A percentile compares a stretch with the other conserved stretches of the same genome.
Conservation (phyloP, 2,113 vertebrate genomes). For the Ictalurus furcatus region DNA sequence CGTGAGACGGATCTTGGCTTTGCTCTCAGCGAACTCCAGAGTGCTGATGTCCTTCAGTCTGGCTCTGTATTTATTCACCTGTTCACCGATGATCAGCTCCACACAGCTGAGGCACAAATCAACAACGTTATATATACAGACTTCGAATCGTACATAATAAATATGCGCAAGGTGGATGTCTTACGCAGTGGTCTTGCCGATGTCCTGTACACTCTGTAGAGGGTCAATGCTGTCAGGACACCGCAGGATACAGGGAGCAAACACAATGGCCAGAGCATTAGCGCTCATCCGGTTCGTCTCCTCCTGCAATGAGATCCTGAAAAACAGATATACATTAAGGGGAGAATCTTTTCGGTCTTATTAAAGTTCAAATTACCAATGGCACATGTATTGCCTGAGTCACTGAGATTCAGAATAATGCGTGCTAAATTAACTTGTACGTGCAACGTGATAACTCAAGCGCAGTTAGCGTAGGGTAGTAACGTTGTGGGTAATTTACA, state of each 20-base stretch:
- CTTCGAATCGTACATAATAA: not conserved
- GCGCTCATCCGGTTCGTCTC: conserved; percentile 98
- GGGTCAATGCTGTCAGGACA: conserved; percentile 93
- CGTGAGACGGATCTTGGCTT: conserved; percentile 92
- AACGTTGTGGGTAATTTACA: not conserved
- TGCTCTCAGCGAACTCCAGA: conserved; percentile 95
- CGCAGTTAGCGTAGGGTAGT: not conserved
- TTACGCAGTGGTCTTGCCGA: conserved; percentile 97
- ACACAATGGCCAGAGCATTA: conserved; percentile 95
- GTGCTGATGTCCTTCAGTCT: conserved; percentile 96
- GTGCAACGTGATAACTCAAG: not conserved
- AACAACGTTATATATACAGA: not conserved
- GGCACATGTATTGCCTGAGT: not conserved
- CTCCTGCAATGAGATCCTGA: conserved; percentile 90
- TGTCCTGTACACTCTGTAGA: conserved; percentile 93
- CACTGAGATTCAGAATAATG: not conserved
- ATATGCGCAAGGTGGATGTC: conserved; percentile 40
- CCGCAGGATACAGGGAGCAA: conserved; percentile 97
- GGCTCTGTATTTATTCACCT: conserved; percentile 96
- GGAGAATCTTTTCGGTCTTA: not conserved
- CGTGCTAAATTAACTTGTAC: not conserved
- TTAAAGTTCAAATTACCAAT: not conserved
- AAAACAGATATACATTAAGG: conserved; percentile 39
- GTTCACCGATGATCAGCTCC: conserved; percentile 91
- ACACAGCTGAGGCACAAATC: conserved; percentile 79